A percentile compares a stretch with the other conserved stretches of the same genome.
phyloP scores from a whole-genome alignment of 37 sponge, comb jelly and placozoan genomes.

The Cliona cf. orientalis region DNA sequence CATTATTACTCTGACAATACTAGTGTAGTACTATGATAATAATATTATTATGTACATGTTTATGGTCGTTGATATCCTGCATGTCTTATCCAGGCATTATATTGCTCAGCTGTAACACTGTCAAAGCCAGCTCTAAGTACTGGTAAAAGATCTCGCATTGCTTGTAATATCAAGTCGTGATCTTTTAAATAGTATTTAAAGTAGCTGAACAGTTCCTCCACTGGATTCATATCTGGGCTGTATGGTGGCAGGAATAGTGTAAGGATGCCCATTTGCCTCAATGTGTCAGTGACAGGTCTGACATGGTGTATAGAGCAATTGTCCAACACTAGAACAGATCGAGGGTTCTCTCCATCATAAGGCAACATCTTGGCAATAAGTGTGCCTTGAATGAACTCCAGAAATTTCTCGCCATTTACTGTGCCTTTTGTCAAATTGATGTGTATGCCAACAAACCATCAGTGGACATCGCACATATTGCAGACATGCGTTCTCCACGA shows the following conservation, averaged over 20 bases:
- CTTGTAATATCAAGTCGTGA: no score
- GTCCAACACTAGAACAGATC: no score
- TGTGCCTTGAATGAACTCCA: slow-evolving; percentile 9
- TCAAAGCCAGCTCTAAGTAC: slow-evolving; percentile 6
- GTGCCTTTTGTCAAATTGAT: background rate
- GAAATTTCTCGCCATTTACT: slow-evolving; percentile 4
- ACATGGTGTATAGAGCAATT: background rate
- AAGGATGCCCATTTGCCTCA: background rate
- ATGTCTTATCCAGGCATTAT: no score
- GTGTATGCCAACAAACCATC: background rate
- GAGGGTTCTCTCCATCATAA: background rate
- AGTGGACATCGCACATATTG: slow-evolving; percentile 9
- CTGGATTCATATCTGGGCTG: no score
- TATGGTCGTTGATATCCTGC: no score
- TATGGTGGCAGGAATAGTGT: background rate
- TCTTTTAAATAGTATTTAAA: no score
- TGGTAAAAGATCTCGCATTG: background rate
- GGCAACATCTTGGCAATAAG: slow-evolving; percentile 8
- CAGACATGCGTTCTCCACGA: background rate
- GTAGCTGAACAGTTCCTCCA: no score
- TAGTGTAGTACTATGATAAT: background rate
- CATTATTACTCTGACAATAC: background rate
- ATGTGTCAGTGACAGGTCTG: background rate
- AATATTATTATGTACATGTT: no score
- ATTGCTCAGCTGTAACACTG: no score